phyloP scores from a whole-genome alignment of 1,140 invertebrate species.

The Heliconius melpomene region DNA sequence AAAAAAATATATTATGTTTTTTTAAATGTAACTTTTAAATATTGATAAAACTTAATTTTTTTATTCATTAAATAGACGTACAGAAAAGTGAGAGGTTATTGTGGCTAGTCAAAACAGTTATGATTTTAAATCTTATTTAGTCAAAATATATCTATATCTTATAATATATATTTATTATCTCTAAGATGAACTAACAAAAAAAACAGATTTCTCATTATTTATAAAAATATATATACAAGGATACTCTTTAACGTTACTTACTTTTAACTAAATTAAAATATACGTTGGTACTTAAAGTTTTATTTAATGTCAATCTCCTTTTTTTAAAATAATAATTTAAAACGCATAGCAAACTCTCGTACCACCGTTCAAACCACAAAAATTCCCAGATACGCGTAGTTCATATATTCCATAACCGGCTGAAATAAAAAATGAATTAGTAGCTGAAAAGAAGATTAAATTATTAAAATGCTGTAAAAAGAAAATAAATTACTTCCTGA shows the following conservation, averaged over 20 bases:
- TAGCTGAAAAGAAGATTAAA: conserved; percentile 53
- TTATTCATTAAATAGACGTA: too few relatives aligned
- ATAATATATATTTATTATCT: too few relatives aligned
- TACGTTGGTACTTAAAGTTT: neutral
- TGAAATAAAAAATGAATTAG: conserved; percentile 52
- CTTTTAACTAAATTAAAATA: too few relatives aligned
- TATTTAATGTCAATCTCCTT: neutral
- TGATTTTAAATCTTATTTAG: too few relatives aligned
- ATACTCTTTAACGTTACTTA: too few relatives aligned
- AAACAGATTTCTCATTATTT: neutral
- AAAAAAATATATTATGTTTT: too few relatives aligned
- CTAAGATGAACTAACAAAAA: neutral
- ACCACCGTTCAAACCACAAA: conserved; percentile 23
- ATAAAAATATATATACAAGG: too few relatives aligned
- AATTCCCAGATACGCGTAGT: conserved; percentile 17
- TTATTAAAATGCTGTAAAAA: conserved; percentile 52
- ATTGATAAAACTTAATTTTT: too few relatives aligned
- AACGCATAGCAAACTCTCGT: conserved; percentile 19
- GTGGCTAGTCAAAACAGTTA: too few relatives aligned
- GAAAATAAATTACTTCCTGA: conserved; percentile 54
- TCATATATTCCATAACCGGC: conserved; percentile 41
- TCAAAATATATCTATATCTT: too few relatives aligned
- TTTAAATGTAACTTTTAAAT: too few relatives aligned
- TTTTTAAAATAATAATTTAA: neutral
- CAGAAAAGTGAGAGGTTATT: too few relatives aligned